These are phyloP conservation scores for Myiothlypis chrysogaster DNA, from an alignment of 2,797 vertebrate species.

Conservation along the genomic window DNA sequence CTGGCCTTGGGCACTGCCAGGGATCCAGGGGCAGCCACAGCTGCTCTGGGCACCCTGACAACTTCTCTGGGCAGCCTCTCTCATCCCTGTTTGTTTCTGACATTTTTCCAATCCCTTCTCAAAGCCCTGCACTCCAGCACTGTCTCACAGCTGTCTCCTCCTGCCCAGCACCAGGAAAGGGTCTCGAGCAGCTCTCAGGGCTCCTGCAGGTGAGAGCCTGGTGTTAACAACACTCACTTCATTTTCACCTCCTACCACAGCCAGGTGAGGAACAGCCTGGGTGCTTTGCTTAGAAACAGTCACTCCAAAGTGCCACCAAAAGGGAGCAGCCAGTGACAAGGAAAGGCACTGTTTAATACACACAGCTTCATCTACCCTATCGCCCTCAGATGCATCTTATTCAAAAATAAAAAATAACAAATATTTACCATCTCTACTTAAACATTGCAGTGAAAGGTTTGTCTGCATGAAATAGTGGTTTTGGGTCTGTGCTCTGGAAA, in stretches of 20 bases:
- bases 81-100: background rate
- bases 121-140: background rate
- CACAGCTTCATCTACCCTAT: background rate
- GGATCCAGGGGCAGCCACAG: background rate
- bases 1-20: background rate
- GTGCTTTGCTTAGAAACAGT: background rate
- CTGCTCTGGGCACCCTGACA: background rate
- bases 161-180: background rate
- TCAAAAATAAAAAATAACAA: background rate
- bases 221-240: background rate
- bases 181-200: background rate
- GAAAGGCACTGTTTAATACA: background rate
- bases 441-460: background rate
- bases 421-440: background rate
- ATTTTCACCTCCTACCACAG: background rate
- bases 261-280: background rate
- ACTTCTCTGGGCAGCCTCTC: background rate
- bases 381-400: accelerated
- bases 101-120: background rate
- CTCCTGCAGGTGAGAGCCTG: background rate
- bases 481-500: background rate
- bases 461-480: background rate
- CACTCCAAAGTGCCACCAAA: background rate
- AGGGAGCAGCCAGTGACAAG: background rate
- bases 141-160: background rate